Conservation (phyloP, 2,888 invertebrate genomes). For the Cepaea hortensis region DNA sequence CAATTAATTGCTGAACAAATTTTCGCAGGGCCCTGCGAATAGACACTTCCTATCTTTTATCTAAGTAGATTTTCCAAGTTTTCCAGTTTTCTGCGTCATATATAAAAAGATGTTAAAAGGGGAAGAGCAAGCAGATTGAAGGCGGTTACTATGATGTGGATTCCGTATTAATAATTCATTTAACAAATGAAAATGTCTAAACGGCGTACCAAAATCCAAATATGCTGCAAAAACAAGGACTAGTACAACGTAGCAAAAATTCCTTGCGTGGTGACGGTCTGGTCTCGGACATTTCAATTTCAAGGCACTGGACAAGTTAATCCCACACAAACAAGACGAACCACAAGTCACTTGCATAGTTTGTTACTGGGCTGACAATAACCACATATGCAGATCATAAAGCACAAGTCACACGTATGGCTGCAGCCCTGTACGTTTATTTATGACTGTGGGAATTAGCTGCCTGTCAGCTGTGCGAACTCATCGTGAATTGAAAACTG, state of each 20-base stretch:
- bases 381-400: neutral
- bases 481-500: neutral
- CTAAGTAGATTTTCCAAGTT: too few relatives aligned
- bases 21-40: too few relatives aligned
- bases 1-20: too few relatives aligned
- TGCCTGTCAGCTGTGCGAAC: neutral
- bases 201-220: too few relatives aligned
- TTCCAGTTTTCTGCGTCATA: too few relatives aligned
- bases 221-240: constrained; percentile 5
- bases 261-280: too few relatives aligned
- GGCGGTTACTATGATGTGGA: too few relatives aligned
- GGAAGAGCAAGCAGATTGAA: too few relatives aligned
- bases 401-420: neutral
- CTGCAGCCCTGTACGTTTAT: neutral
- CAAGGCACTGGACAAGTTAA: neutral
- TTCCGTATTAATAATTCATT: too few relatives aligned
- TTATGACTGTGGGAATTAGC: neutral
- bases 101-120: too few relatives aligned
- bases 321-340: neutral
- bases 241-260: neutral
- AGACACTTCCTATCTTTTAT: too few relatives aligned
- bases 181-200: too few relatives aligned
- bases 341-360: neutral
- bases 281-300: neutral
- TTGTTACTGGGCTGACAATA: neutral